These are phyloP conservation scores for Oxytorus armatus DNA, from an alignment of 2,888 invertebrate genomes.

Conservation along the genomic window DNA sequence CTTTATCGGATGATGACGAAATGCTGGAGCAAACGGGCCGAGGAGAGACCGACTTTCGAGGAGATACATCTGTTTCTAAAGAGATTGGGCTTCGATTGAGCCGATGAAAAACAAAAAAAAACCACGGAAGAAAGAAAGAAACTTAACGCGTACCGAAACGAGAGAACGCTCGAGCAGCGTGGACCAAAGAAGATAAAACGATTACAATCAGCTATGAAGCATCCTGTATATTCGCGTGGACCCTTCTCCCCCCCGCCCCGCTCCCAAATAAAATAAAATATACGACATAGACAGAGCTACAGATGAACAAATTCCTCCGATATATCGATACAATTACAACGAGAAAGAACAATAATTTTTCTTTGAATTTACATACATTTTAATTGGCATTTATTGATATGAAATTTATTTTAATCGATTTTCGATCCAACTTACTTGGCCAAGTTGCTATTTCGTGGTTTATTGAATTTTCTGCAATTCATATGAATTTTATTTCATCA, in stretches of 20 bases:
- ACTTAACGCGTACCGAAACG: conserved; percentile 25
- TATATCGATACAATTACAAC: conserved; percentile 13
- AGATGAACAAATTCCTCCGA: conserved; percentile 10
- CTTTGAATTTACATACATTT: neutral
- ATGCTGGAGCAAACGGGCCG: conserved; percentile 94
- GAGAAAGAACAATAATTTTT: conserved; percentile 1
- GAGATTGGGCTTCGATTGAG: conserved; percentile 79
- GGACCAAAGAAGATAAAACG: conserved; percentile 70
- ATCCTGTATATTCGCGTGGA: conserved; percentile 71
- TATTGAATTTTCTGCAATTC: no score
- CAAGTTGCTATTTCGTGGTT: no score
- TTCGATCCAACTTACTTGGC: no score
- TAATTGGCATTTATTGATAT: neutral
- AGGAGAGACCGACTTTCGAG: conserved; percentile 93
- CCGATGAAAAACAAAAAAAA: conserved; percentile 11
- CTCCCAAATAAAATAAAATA: neutral
- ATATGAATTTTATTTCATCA: no score
- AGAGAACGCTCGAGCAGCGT: conserved; percentile 59
- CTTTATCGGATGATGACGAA: conserved; percentile 96
- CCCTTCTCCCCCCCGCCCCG: conserved; percentile 7
- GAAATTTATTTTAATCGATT: no score
- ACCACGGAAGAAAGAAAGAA: neutral
- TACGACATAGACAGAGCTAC: neutral
- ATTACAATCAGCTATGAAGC: conserved; percentile 83
- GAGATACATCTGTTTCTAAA: conserved; percentile 94